Evolutionary conservation across 2,113 vertebrate genomes (phyloP).

Genomic region (Lophotis ruficrista): DNA sequence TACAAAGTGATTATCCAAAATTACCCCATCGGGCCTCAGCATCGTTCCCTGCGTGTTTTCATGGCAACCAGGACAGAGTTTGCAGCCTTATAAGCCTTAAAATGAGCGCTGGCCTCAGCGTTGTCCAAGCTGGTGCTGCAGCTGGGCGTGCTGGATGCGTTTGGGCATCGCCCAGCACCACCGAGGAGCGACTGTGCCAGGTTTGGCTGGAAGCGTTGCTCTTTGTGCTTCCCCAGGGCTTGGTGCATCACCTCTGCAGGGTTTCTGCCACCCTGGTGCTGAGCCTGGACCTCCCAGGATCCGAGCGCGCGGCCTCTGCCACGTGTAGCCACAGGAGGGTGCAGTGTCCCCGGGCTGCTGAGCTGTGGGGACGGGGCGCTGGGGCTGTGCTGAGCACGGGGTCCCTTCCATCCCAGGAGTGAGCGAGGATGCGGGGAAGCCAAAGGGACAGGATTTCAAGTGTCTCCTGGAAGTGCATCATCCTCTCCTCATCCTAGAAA

Average conservation of each 20-base stretch:
- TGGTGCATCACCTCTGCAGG: fast-evolving
- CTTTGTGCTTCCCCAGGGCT: background rate
- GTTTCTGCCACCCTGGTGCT: background rate
- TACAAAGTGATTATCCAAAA: background rate
- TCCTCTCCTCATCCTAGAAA: background rate
- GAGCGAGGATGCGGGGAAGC: background rate
- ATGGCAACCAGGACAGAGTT: background rate
- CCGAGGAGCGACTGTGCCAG: fast-evolving
- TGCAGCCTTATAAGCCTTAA: background rate
- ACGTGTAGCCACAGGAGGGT: slow-evolving; percentile 1
- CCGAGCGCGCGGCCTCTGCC: fast-evolving
- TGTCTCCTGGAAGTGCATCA: background rate
- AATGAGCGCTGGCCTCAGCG: background rate
- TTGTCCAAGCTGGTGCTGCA: fast-evolving
- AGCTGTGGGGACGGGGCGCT: background rate
- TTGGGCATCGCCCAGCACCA: background rate
- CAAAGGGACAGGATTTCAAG: fast-evolving
- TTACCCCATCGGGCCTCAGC: background rate
- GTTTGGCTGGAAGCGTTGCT: background rate
- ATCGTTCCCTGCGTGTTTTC: background rate
- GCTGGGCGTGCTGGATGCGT: fast-evolving
- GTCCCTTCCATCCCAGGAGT: background rate
- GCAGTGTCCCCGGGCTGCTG: background rate
- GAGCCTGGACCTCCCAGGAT: background rate
- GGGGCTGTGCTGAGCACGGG: background rate